Evolutionary conservation across 2,888 invertebrate genomes (phyloP).

Genomic region (Phortica magna): DNA sequence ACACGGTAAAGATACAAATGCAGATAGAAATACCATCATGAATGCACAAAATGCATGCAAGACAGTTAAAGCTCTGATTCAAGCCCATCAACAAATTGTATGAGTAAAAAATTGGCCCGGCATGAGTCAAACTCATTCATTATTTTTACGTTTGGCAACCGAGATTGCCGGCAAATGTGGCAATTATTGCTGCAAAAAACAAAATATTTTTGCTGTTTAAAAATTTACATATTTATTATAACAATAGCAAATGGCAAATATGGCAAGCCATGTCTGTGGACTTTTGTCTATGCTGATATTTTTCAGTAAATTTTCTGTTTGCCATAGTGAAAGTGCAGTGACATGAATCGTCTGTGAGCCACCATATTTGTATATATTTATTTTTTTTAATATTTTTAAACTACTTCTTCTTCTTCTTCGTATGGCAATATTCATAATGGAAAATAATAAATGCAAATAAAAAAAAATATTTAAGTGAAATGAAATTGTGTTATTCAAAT

Average conservation of each 20-base stretch:
- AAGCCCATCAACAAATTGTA: background rate
- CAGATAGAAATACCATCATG: background rate
- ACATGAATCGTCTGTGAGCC: background rate
- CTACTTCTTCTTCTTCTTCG: background rate
- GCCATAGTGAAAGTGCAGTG: slow-evolving; percentile 2
- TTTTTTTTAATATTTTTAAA: background rate
- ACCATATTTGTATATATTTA: background rate
- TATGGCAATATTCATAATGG: background rate
- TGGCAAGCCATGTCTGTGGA: background rate
- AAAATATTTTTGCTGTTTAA: background rate
- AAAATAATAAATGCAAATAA: background rate
- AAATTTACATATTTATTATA: background rate
- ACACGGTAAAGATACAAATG: background rate
- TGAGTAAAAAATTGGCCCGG: background rate
- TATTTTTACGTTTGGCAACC: background rate
- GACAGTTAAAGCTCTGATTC: background rate
- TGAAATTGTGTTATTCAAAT: no score
- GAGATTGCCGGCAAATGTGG: background rate
- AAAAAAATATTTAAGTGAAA: background rate
- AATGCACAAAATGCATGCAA: background rate
- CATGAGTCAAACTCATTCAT: background rate
- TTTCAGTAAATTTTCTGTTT: background rate
- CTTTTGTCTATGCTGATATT: background rate
- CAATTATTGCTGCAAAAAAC: background rate
- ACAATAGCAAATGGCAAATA: background rate